Evolutionary conservation across 2,888 invertebrate species (phyloP), one percentile per base, ranked within the genome.

Genomic region (Agrochola lychnidis): DNA sequence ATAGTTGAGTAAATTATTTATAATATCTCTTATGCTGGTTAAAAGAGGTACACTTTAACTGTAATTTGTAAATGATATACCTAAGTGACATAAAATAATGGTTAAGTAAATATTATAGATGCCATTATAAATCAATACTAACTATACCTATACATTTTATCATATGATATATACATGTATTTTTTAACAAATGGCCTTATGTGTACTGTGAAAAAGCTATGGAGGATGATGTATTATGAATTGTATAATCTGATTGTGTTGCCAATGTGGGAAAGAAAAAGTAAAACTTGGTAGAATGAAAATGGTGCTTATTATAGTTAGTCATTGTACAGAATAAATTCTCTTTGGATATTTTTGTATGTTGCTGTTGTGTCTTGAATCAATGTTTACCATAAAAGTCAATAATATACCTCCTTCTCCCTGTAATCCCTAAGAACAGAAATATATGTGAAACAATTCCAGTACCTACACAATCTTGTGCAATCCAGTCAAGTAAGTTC

Each of bases 301-400:
- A 93, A 95, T 96, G 96, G 96, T 96, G 96, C 96, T 96, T 96
- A 93, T 91, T 92, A 95, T 95, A 96, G 95, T 95, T 96, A 96
- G 96, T 94, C 93, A 91, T 93, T 96, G 96, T 96, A 96, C 96
- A 96, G 96, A 96, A 96, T 96, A 95, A 96, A 96, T 96, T 96
- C 88, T 93, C 93, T 92, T 93, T 93, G 91, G 87, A 93, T 95
- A 95, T 95, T 95, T 94, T 95, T 95, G 91, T 94, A 95, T 93
- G 90, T 90, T 90, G 90, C 91, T 93, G 85, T 92, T 92, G 91
- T 92, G 88, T 92, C 90, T 90, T 83, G 63, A 82, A 86, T 84
- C 83, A 78, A 87, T 86, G 78, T 83, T 89, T 84, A 82, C 84
- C 79, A 83, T 79, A 78, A 70, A 78, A 83, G 74, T 84, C 81